phyloP scores from a whole-genome alignment of 2,797 vertebrate species.

The Rhodeus uyekii region DNA sequence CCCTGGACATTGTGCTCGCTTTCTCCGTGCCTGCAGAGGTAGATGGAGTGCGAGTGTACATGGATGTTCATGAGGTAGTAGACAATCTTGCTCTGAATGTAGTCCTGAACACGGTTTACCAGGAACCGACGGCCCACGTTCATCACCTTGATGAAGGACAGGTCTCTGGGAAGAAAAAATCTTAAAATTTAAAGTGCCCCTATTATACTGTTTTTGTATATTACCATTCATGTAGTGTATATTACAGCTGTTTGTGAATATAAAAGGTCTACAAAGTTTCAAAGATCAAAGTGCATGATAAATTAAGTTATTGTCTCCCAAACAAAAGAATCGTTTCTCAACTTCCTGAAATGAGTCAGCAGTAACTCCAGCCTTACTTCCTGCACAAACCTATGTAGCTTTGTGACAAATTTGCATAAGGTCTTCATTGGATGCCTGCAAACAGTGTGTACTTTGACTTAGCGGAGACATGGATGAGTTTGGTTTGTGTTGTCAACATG shows the following conservation, averaged over 20 bases:
- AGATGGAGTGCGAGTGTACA: conserved; percentile 94
- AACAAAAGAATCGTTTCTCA: neutral
- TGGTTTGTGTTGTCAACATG: neutral
- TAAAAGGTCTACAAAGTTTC: neutral
- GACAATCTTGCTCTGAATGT: conserved; percentile 98
- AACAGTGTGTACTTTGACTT: no score
- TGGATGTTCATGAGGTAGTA: conserved; percentile 99
- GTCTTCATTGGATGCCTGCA: neutral
- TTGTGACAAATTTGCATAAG: neutral
- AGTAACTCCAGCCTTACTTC: neutral
- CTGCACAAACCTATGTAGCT: neutral
- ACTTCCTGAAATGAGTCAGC: neutral
- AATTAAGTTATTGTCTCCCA: neutral
- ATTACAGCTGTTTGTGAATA: neutral
- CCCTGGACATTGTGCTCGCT: conserved; percentile 88
- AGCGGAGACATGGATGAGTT: no score
- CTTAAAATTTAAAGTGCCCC: neutral
- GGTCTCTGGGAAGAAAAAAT: conserved; percentile 78
- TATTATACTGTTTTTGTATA: neutral
- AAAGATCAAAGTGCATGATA: neutral
- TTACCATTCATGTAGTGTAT: neutral
- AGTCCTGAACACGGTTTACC: conserved; percentile 95
- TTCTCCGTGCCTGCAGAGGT: conserved; percentile 95
- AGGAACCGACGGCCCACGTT: conserved; percentile 95
- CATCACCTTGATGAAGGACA: conserved; percentile 96